Conservation (phyloP, 2,797 vertebrate species). For the Intellagama lesueurii region DNA sequence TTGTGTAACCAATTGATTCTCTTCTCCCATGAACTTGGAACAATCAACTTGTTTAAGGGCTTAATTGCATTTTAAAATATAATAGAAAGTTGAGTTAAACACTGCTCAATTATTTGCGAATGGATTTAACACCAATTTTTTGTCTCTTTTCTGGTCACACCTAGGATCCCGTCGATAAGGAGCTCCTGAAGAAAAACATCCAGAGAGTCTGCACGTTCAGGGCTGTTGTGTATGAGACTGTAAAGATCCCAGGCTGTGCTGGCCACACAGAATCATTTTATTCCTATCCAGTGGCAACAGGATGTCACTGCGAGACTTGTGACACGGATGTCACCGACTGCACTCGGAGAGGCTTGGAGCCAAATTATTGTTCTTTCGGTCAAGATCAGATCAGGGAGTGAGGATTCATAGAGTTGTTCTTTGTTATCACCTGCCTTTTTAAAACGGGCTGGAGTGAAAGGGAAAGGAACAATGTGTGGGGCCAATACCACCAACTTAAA, state of each 20-base stretch:
- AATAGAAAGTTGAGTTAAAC: neutral
- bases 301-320: conserved; percentile 86
- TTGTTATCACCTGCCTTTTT: neutral
- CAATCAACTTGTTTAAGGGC: neutral
- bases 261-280: conserved; percentile 77
- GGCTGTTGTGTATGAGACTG: conserved; percentile 85
- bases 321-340: conserved; percentile 84
- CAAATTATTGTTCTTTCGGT: conserved; percentile 81
- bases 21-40: neutral
- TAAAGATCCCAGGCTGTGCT: conserved; percentile 84
- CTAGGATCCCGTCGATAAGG: conserved; percentile 85
- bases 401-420: conserved; percentile 15
- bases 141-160: conserved; percentile 45
- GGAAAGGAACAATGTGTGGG: neutral
- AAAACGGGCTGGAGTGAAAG: neutral
- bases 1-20: neutral
- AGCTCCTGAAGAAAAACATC: conserved; percentile 67
- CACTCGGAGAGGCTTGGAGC: conserved; percentile 75
- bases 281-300: conserved; percentile 87
- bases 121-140: neutral
- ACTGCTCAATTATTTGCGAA: neutral
- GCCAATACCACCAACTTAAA: neutral
- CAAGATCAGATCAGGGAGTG: conserved; percentile 68
- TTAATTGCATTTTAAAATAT: neutral
- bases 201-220: conserved; percentile 87